Percentiles rank a stretch among this genome's conserved stretches.
phyloP scores from a whole-genome alignment of 2,797 vertebrate genomes.

The Microcaecilia unicolor region DNA sequence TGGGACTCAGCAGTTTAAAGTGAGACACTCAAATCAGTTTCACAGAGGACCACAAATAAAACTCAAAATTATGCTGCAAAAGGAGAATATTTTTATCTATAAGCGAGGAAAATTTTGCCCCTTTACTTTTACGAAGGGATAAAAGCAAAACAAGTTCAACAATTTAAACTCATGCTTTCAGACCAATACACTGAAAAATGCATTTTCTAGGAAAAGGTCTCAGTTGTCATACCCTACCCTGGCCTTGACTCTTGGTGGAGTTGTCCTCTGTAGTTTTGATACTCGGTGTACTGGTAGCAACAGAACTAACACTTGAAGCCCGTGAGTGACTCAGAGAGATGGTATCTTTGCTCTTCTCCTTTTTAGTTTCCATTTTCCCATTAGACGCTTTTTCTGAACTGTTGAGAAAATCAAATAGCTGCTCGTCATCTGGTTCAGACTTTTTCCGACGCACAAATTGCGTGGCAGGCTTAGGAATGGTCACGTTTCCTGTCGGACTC shows the following conservation, averaged over 20 bases:
- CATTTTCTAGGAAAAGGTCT: too few relatives aligned
- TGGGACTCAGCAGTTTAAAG: too few relatives aligned
- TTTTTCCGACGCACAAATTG: constrained; percentile 85
- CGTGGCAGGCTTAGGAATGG: constrained; percentile 54
- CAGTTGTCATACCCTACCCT: constrained; percentile 56
- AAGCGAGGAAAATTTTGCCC: too few relatives aligned
- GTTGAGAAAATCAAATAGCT: constrained; percentile 95
- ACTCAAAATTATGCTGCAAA: too few relatives aligned
- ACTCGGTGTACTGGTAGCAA: constrained; percentile 59
- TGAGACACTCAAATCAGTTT: too few relatives aligned
- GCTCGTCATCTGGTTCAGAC: constrained; percentile 80
- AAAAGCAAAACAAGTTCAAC: too few relatives aligned
- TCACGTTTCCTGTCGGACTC: constrained; percentile 26
- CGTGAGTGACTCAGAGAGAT: constrained; percentile 60
- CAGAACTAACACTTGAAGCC: constrained; percentile 67
- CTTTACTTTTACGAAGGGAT: too few relatives aligned
- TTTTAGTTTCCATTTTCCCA: constrained; percentile 65
- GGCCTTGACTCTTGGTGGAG: constrained; percentile 57
- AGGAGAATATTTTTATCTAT: too few relatives aligned
- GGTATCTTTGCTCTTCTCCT: constrained; percentile 55
- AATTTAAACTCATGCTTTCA: too few relatives aligned
- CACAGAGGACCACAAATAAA: too few relatives aligned
- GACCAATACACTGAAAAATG: too few relatives aligned
- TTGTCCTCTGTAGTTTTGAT: constrained; percentile 66
- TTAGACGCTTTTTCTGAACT: constrained; percentile 77